Evolutionary conservation across 2,113 vertebrate genomes (phyloP), one percentile per base, ranked within the genome.

Genomic region (Ibidorhyncha struthersii): DNA sequence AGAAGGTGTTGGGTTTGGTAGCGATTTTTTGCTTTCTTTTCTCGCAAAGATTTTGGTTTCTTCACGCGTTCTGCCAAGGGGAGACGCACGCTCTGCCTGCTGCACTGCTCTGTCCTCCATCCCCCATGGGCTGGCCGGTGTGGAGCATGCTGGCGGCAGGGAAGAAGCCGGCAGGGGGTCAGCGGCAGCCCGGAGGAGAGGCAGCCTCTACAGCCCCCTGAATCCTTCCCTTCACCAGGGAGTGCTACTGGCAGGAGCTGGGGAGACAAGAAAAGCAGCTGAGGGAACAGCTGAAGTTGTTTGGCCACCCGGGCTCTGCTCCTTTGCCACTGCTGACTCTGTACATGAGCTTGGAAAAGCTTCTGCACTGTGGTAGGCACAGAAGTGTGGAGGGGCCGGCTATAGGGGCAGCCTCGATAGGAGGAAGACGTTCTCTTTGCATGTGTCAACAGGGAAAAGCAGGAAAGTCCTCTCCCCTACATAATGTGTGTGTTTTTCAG

Each of bases 121-220:
- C 26, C 34, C 19, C 34, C 11, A 0, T 12, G 17, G 45, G 11
- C 17, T 73, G 20, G 7, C 25, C 38, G 52, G 11, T 1, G 1
- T 8, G 13, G 38, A 40, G 18, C 13, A 5, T 1, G 9, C 56
- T 14, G n/a, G 22, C 8, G 7, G 30, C 47, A 73, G 36, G 34
- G 29, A 41, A 88, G 40, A 43, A 19, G n/a, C 2, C 4, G 23
- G 12, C 36, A 84, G 10, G 17, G 32, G 2, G 1, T 30, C 40
- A 38, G 29, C 8, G 26, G 40, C 71, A 23, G 21, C 70, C 49
- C 12, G 14, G 38, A 53, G 41, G 16, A 74, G 30, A 52, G 23
- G 15, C 20, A 69, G 8, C 22, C 40, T 9, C 26, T 52, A 25
- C 17, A 55, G 47, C 34, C 23, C 6, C 19, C 34, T 32, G 21